Percentiles rank a stretch among this genome's conserved stretches.
These are phyloP conservation scores for Emydoidea blandingii DNA, from an alignment of 2,797 vertebrate genomes.

Conservation along the genomic window DNA sequence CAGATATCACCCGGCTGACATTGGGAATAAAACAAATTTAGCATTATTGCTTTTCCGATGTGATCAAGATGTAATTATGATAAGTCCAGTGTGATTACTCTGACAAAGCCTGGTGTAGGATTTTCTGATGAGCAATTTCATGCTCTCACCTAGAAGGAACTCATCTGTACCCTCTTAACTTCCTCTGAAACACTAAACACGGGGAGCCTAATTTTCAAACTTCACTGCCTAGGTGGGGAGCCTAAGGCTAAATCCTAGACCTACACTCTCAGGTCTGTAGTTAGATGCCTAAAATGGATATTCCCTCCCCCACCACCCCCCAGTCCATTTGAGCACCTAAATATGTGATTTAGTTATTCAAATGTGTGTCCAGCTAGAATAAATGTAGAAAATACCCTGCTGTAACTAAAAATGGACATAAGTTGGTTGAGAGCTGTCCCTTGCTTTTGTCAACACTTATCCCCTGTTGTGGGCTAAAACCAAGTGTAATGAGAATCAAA, in stretches of 20 bases:
- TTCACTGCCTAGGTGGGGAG: not conserved
- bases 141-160: not conserved
- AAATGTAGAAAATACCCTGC: not conserved
- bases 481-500: not conserved
- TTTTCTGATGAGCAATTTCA: not conserved
- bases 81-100: not conserved
- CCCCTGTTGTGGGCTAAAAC: not conserved
- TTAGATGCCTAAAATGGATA: not conserved
- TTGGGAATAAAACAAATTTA: not conserved
- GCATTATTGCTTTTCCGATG: not conserved
- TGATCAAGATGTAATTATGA: not conserved
- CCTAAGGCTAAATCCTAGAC: not conserved
- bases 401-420: not conserved
- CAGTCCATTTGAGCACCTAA: not conserved
- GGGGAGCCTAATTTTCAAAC: not conserved
- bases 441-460: not conserved
- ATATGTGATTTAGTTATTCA: not conserved
- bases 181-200: not conserved
- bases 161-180: not conserved
- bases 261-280: not conserved
- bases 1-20: slow-evolving; percentile 55
- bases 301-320: not conserved
- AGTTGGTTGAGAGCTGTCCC: not conserved
- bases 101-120: not conserved
- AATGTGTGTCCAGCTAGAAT: not conserved